Base-by-base conservation (phyloP, 92 coral and sea anemone species). In the Paramuricea clavata region DNA sequence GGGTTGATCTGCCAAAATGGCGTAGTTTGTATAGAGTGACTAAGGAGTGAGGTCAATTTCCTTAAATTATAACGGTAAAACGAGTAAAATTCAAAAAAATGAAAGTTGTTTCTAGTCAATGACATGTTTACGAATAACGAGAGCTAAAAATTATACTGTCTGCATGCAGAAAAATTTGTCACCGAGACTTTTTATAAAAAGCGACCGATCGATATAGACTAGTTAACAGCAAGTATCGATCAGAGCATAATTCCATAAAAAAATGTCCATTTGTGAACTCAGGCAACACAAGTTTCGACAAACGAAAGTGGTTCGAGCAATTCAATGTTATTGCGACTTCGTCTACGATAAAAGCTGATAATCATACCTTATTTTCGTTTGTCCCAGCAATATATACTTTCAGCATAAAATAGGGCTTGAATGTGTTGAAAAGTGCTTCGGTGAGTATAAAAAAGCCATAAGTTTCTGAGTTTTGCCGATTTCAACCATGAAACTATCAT, bases 361-460 rank as follows among this genome's bases (percentile, higher is more conserved):
- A 8, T 67, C 74, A 7, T 67, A 67, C 74, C 74, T 67, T 67
- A 61, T 67, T 67, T 67, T 67, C 74, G 74, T 67, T 67, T 67
- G 74, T 67, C 74, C 74, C 74, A 67, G 39, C 74, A 34, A 67
- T 67, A 67, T 67, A 34, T 56, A 34, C 74, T 28, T 67, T 67
- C 22, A 67, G 74, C 31, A 32, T 67, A 67, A 67, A 67, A 6
- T 30, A 67, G 39, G 21, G 74, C 39, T 67, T 11, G 6, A 25
- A 15, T 67, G 21, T 34, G 39, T 67, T 67, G 74, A 67, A 28
- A 67, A 67, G 74, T n/a, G 27, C 36, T 28, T 34, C 27, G 73
- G 35, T 67, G 74, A 67, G 74, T 67, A 67, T 67, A 67, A 67
- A 56, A 28, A 67, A 15, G 74, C 31, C 74, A 28, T 0, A 15